Evolutionary conservation across 2,113 vertebrate species (phyloP).

Genomic region (Dolichallabes microphthalmus): DNA sequence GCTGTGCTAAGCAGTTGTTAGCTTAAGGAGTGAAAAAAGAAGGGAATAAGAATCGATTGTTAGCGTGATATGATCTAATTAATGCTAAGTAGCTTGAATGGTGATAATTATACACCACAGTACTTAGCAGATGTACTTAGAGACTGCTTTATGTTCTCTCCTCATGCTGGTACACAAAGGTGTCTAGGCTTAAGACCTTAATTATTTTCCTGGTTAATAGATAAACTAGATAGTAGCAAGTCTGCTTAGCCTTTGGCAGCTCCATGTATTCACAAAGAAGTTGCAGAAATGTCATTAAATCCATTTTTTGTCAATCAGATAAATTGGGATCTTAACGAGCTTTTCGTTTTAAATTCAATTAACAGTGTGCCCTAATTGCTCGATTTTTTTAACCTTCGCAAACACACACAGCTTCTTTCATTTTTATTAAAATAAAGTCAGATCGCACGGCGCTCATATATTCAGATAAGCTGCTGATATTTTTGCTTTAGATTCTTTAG

Average conservation of each 20-base stretch:
- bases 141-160: neutral
- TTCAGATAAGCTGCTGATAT: neutral
- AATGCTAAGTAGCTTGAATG: neutral
- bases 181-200: neutral
- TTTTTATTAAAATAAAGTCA: neutral
- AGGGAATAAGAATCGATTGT: neutral
- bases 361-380: too few species aligned
- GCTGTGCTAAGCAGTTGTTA: neutral
- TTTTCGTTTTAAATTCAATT: too few species aligned
- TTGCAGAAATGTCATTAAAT: neutral
- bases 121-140: neutral
- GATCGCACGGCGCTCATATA: neutral
- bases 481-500: neutral
- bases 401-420: neutral
- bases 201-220: neutral
- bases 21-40: neutral
- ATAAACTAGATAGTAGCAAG: neutral
- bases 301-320: too few species aligned
- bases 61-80: neutral
- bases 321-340: too few species aligned
- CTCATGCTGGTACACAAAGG: neutral
- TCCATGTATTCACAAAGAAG: neutral
- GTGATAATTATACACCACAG: neutral
- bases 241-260: neutral
- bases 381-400: too few species aligned